Evolutionary conservation across 2,797 vertebrate genomes (phyloP).

Genomic region (Anableps anableps): DNA sequence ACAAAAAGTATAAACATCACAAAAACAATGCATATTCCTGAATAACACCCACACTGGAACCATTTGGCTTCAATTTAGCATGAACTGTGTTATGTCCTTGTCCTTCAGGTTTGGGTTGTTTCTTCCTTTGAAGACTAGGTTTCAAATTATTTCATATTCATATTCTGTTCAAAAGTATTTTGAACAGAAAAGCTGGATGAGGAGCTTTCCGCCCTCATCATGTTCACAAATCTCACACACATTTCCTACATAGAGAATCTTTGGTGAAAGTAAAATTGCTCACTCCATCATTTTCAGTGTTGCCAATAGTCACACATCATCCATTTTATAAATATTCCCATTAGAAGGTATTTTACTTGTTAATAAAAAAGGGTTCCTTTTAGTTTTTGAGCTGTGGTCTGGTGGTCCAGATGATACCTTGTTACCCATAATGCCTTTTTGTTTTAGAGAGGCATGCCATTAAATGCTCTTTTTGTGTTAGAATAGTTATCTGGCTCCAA

Average conservation of each 20-base stretch:
- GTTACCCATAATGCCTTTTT: neutral
- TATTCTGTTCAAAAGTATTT: neutral
- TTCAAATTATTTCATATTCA: neutral
- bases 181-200: neutral
- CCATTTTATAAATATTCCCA: neutral
- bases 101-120: neutral
- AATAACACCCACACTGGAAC: neutral
- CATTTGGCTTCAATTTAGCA: neutral
- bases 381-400: neutral
- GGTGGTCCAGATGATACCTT: neutral
- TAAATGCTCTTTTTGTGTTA: neutral
- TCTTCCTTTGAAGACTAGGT: neutral
- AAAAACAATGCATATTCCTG: neutral
- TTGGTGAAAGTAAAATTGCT: neutral
- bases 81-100: neutral
- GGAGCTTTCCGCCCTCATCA: neutral
- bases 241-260: neutral
- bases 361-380: neutral
- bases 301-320: neutral
- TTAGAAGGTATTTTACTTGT: neutral
- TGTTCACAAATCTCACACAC: neutral
- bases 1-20: neutral
- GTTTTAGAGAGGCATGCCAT: neutral
- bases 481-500: neutral
- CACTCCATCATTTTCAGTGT: neutral